Percentiles rank a stretch among this genome's conserved stretches.
These are phyloP conservation scores for Eilema griseolum DNA, from an alignment of 2,888 invertebrate genomes.

Conservation along the genomic window DNA sequence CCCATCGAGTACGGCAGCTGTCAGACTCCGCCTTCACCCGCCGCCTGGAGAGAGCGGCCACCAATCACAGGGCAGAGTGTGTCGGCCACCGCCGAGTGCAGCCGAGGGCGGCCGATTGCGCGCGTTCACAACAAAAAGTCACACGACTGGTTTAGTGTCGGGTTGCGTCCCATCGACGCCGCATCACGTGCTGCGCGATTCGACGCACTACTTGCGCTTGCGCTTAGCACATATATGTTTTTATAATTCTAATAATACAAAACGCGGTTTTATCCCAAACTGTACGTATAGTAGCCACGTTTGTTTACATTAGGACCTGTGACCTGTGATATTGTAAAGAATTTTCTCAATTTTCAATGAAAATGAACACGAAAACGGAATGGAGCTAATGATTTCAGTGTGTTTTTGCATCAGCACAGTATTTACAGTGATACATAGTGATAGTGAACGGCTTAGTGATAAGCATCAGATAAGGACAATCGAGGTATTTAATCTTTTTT, in stretches of 20 bases:
- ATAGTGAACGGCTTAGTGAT: slow-evolving; percentile 84
- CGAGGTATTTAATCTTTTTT: slow-evolving; percentile 68
- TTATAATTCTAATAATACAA: slow-evolving; percentile 65
- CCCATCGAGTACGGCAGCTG: slow-evolving; percentile 67
- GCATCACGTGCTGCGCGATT: slow-evolving; percentile 79
- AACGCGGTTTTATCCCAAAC: slow-evolving; percentile 52
- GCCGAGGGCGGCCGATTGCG: slow-evolving; percentile 77
- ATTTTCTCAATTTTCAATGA: slow-evolving; percentile 60
- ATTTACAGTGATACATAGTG: slow-evolving; percentile 83
- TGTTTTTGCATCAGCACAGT: slow-evolving; percentile 75
- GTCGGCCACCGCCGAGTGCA: slow-evolving; percentile 65
- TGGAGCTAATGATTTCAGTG: slow-evolving; percentile 84
- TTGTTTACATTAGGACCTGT: slow-evolving; percentile 54
- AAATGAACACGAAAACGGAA: slow-evolving; percentile 81
- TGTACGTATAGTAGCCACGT: slow-evolving; percentile 37
- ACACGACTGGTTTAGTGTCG: slow-evolving; percentile 86
- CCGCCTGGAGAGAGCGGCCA: slow-evolving; percentile 65
- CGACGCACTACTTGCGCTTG: slow-evolving; percentile 72
- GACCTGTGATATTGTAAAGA: slow-evolving; percentile 73
- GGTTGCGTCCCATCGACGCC: slow-evolving; percentile 86
- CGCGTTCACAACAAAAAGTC: slow-evolving; percentile 85
- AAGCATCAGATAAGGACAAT: slow-evolving; percentile 75
- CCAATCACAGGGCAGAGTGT: slow-evolving; percentile 61
- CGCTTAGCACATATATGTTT: slow-evolving; percentile 77
- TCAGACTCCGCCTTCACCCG: slow-evolving; percentile 68